These are phyloP conservation scores for Steinernema scapterisci DNA, from an alignment of 2,888 invertebrate genomes.

Conservation along the genomic window DNA sequence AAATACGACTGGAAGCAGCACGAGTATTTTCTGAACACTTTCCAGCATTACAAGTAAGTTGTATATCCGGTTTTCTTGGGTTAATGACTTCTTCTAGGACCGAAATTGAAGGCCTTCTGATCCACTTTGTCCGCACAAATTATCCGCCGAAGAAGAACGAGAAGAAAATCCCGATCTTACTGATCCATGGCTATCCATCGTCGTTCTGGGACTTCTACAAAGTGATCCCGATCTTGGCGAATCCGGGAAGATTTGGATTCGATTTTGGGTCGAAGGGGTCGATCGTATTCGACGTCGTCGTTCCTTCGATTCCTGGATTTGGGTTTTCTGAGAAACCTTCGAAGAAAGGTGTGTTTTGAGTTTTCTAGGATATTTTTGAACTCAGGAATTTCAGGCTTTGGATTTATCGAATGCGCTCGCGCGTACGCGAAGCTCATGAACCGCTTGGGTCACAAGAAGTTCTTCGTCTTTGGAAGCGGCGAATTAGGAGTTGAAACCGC, in stretches of 20 bases:
- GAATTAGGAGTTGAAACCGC: conserved; percentile 50
- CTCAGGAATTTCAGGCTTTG: conserved; percentile 37
- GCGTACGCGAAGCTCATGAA: conserved; percentile 49
- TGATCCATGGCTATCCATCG: conserved; percentile 56
- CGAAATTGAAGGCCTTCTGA: conserved; percentile 50
- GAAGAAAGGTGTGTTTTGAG: conserved; percentile 34
- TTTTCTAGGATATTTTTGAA: not conserved
- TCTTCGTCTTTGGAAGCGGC: conserved; percentile 50
- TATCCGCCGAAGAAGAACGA: conserved; percentile 44
- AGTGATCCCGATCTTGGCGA: conserved; percentile 53
- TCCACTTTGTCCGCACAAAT: conserved; percentile 51
- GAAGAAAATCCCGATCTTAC: conserved; percentile 45
- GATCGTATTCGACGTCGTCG: conserved; percentile 55
- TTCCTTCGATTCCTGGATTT: conserved; percentile 56
- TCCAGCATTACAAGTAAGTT: conserved; percentile 51
- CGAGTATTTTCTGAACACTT: conserved; percentile 56
- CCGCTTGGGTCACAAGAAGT: conserved; percentile 43
- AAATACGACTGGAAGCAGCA: conserved; percentile 56
- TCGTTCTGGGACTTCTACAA: conserved; percentile 60
- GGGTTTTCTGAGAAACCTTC: conserved; percentile 49
- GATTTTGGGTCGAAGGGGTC: conserved; percentile 52
- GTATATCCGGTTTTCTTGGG: not conserved
- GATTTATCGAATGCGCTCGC: conserved; percentile 43
- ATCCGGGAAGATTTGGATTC: conserved; percentile 55
- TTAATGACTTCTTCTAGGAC: conserved; percentile 40